Evolutionary conservation across 2,888 invertebrate genomes (phyloP).

Genomic region (Agrotis exclamationis): DNA sequence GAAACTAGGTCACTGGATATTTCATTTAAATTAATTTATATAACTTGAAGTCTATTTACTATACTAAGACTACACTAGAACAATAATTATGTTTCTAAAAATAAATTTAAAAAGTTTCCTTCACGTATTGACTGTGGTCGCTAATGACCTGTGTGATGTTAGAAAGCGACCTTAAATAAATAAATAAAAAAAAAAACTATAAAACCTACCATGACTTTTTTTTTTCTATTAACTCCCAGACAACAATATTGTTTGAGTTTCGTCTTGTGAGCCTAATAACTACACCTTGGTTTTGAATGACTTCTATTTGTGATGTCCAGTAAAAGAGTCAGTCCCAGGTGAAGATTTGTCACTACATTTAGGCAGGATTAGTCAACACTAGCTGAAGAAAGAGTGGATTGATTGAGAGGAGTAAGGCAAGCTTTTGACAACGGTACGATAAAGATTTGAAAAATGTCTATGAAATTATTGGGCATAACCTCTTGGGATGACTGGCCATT

Average conservation of each 20-base stretch:
- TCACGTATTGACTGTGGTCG: too few relatives aligned
- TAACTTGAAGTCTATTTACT: not conserved
- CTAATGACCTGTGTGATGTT: too few relatives aligned
- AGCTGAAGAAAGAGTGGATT: not conserved
- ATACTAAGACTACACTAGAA: not conserved
- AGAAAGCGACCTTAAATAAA: too few relatives aligned
- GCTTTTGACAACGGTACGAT: too few relatives aligned
- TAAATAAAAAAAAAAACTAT: too few relatives aligned
- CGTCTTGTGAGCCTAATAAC: not conserved
- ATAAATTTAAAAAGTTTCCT: too few relatives aligned
- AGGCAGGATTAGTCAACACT: too few relatives aligned
- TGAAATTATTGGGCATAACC: not conserved
- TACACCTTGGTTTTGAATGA: not conserved
- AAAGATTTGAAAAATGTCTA: not conserved
- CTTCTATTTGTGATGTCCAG: not conserved
- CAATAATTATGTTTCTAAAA: too few relatives aligned
- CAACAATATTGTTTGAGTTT: not conserved
- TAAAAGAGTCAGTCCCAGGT: not conserved
- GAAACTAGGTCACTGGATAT: conserved; percentile 33
- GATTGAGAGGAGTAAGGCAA: not conserved
- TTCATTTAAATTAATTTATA: conserved; percentile 14
- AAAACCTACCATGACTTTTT: too few relatives aligned
- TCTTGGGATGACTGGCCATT: not conserved
- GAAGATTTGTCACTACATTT: not conserved
- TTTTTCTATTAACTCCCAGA: too few relatives aligned